Evolutionary conservation across 2,113 vertebrate species (phyloP), one percentile per base, ranked within the genome.

Genomic region (Protobothrops mucrosquamatus): DNA sequence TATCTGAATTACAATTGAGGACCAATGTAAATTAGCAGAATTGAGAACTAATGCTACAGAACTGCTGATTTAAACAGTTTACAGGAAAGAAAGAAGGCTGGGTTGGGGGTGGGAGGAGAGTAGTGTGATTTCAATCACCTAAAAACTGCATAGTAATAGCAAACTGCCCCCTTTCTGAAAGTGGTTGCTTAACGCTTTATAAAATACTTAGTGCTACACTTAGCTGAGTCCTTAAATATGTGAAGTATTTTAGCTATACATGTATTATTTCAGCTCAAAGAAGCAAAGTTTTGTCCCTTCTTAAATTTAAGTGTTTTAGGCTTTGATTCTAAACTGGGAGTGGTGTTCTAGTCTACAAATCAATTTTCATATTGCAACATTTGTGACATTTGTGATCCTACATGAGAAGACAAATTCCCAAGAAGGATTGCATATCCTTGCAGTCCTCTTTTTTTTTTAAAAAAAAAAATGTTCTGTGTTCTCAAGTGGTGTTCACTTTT

Each of bases 181-280:
- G 91, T 95, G 96, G 95, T 92, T 95, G 93, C 95, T 96, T 96
- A 97, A 96, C 97, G 95, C 93, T 96, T 95, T 96, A 95, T 96
- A 93, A 96, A 94, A 94, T 93, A 93, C 94, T 93, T 96, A 94
- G 95, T 96, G 94, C 94, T 95, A 95, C 95, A 94, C 96, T 97
- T 95, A 95, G 95, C 93, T 94, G 94, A 96, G 95, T 96, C 96
- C 95, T 95, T 97, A 96, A 96, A 55, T 81, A 15, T 89, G 43
- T 34, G 20, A 94, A 94, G 91, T 90, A 55, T 89, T 96, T 97
- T 97, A 96, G 93, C 94, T 94, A 95, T 93, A 94, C 95, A 92
- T 94, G 91, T 86, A 61, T 95, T 95, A 97, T 95, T 94, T 96
- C 94, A 96, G 95, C 92, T 94, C 95, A 96, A 95, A 97, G 95